phyloP scores from a whole-genome alignment of 2,888 invertebrate genomes.

The Lottia scabra region DNA sequence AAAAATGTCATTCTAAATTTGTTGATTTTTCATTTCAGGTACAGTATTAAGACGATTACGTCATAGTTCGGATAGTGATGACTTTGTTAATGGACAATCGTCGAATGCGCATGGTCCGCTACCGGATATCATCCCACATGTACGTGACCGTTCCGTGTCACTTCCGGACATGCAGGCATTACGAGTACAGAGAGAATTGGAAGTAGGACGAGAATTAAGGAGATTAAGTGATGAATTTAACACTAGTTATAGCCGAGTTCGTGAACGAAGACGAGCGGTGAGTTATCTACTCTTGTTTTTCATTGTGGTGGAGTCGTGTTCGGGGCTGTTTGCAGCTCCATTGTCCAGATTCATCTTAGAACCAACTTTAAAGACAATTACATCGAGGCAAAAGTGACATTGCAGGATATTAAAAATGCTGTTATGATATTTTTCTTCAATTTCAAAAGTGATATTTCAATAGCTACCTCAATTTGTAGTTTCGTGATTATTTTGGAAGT shows the following conservation, averaged over 20 bases:
- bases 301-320: no score
- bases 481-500: no score
- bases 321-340: no score
- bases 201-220: conserved; percentile 55
- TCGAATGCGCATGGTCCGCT: conserved; percentile 30
- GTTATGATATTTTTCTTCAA: no score
- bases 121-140: conserved; percentile 52
- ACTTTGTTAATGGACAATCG: conserved; percentile 14
- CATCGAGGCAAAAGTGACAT: no score
- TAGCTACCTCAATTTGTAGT: no score
- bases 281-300: not conserved
- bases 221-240: conserved; percentile 60
- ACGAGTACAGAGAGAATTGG: conserved; percentile 40
- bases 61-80: conserved; percentile 36
- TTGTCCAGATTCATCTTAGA: no score
- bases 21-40: conserved; percentile 19
- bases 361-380: no score
- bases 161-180: conserved; percentile 49
- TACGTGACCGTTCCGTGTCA: conserved; percentile 50
- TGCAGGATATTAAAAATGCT: no score
- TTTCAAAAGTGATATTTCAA: no score
- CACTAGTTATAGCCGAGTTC: conserved; percentile 27
- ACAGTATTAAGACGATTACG: conserved; percentile 28
- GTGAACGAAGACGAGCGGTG: conserved; percentile 18
- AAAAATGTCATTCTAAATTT: no score